Evolutionary conservation across 2,888 invertebrate genomes (phyloP).

Genomic region (Ferdinandea cuprea): DNA sequence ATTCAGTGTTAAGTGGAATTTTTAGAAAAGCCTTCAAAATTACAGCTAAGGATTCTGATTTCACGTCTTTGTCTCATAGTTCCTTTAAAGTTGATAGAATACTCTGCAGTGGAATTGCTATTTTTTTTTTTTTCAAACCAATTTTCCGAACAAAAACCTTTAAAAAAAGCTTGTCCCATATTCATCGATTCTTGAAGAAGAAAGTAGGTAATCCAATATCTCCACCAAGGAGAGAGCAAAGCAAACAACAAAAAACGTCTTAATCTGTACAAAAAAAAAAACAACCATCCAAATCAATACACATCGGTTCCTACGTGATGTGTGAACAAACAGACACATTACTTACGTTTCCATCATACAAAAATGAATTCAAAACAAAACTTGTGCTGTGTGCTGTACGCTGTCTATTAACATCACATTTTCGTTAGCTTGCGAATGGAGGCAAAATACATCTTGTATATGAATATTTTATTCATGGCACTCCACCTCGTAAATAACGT

Average conservation of each 20-base stretch:
- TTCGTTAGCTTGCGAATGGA: neutral
- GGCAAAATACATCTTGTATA: conserved; percentile 53
- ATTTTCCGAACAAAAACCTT: neutral
- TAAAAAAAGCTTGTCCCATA: too few species aligned
- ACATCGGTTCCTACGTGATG: conserved; percentile 10
- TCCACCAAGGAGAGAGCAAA: too few species aligned
- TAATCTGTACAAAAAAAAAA: neutral
- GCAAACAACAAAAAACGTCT: too few species aligned
- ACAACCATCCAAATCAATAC: neutral
- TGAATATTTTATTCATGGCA: conserved; percentile 67
- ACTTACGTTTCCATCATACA: conserved; percentile 15
- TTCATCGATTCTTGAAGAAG: too few species aligned
- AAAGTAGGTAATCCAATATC: too few species aligned
- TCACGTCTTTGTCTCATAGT: too few species aligned
- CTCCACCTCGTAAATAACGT: conserved; percentile 65
- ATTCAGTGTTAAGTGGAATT: too few species aligned
- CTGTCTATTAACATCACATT: conserved; percentile 38
- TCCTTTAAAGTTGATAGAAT: too few species aligned
- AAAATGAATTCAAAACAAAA: conserved; percentile 53
- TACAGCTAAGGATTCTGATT: too few species aligned
- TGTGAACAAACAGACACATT: conserved; percentile 30
- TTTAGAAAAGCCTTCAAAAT: too few species aligned
- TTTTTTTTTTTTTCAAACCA: neutral
- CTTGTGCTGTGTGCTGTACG: too few species aligned
- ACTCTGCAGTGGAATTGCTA: too few species aligned